Evolutionary conservation across 1,140 invertebrate genomes (phyloP), one percentile per base, ranked within the genome.

Genomic region (Dysdera silvatica): DNA sequence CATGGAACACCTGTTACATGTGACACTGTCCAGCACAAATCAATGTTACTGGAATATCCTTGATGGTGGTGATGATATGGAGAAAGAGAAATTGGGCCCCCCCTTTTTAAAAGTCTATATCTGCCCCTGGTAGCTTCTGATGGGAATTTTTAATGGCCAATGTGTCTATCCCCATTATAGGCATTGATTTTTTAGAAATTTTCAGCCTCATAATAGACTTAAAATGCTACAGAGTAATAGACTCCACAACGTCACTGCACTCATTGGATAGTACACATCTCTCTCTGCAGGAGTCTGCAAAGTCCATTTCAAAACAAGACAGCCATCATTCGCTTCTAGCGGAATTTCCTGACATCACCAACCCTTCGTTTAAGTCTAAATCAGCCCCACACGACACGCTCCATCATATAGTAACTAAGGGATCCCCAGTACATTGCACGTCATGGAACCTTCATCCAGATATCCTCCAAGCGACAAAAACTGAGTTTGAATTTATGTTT

Each of bases 31-130:
- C n/a, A n/a, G n/a, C n/a, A n/a, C n/a, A n/a, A n/a, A n/a, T n/a
- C n/a, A n/a, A n/a, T n/a, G n/a, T n/a, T n/a, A n/a, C n/a, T n/a
- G n/a, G n/a, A n/a, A n/a, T n/a, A n/a, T n/a, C n/a, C n/a, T n/a
- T n/a, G n/a, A n/a, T n/a, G n/a, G 66, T 62, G 69, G 67, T 2
- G 33, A 43, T 6, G 54, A n/a, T 12, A 60, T 10, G 60, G n/a
- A n/a, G n/a, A n/a, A n/a, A n/a, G n/a, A n/a, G n/a, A n/a, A n/a
- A n/a, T n/a, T n/a, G n/a, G n/a, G n/a, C n/a, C n/a, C n/a, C n/a
- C n/a, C n/a, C n/a, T n/a, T n/a, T n/a, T n/a, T n/a, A n/a, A n/a
- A n/a, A 51, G 12, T 14, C 12, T 16, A 29, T 33, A 14, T 18
- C n/a, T 37, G 8, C 31, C 37, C 37, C 24, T 18, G 14, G 31